Conservation (phyloP, 2,113 vertebrate species). For the Felis chaus region DNA sequence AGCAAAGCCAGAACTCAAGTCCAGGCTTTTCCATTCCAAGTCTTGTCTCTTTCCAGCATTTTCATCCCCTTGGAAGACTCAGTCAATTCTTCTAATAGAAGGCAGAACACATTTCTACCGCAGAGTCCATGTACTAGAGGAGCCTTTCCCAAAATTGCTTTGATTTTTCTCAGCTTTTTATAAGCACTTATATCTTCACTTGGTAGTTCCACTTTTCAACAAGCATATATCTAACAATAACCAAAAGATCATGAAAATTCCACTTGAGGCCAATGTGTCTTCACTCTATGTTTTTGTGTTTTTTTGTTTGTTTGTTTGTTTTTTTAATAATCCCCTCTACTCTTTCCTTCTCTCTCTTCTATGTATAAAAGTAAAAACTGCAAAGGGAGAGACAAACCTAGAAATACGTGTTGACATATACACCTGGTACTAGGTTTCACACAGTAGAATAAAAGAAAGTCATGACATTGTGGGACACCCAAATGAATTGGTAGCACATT, state of each 20-base stretch:
- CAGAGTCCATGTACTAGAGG: neutral
- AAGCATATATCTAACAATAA: neutral
- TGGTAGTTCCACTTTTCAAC: neutral
- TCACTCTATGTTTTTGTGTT: neutral
- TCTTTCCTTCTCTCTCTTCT: neutral
- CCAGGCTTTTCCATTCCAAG: neutral
- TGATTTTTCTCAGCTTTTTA: neutral
- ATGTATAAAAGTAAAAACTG: neutral
- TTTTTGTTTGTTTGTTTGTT: too few relatives aligned
- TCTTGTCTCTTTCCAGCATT: neutral
- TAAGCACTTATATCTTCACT: neutral
- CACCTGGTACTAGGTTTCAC: neutral
- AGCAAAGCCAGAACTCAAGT: neutral
- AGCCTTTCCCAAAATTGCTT: neutral
- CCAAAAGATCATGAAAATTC: neutral
- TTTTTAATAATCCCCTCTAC: neutral
- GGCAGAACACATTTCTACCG: neutral
- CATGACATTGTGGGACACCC: too few relatives aligned
- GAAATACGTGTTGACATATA: neutral
- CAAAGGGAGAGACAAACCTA: neutral
- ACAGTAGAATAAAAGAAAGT: neutral
- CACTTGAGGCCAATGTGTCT: neutral
- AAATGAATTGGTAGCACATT: neutral
- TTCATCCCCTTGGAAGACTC: neutral
- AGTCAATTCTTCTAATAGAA: neutral